Conservation (phyloP, 1,140 invertebrate species). For the Drosophila nigrodunni region DNA sequence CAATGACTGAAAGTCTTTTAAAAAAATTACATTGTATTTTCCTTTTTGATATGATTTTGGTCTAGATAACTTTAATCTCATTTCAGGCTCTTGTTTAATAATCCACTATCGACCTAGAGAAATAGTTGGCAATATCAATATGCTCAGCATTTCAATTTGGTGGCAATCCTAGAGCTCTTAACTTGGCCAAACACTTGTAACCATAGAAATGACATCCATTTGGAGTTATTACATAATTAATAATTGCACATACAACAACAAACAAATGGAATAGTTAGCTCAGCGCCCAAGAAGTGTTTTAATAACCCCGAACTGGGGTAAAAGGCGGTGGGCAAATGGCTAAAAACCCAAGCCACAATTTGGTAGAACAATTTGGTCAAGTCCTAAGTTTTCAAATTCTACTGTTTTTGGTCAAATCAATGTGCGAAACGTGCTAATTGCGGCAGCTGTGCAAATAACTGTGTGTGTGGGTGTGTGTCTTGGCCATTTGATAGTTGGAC, state of each 20-base stretch:
- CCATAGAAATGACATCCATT: constrained; percentile 38
- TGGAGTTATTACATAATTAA: constrained; percentile 77
- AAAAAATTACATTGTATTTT: no score
- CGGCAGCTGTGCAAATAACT: constrained; percentile 74
- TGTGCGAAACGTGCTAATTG: constrained; percentile 82
- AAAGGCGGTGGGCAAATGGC: neutral
- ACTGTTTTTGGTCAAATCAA: constrained; percentile 57
- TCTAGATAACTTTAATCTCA: no score
- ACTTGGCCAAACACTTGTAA: constrained; percentile 18
- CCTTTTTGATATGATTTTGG: no score
- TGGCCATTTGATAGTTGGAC: constrained; percentile 78
- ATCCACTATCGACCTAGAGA: no score
- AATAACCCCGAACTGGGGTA: constrained; percentile 54
- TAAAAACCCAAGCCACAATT: neutral
- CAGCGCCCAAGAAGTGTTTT: constrained; percentile 64
- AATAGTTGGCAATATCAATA: neutral
- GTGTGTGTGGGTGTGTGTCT: constrained; percentile 47
- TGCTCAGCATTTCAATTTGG: neutral
- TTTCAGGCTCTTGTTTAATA: no score
- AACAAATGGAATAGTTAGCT: constrained; percentile 1
- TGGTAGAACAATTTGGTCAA: constrained; percentile 18
- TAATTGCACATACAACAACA: constrained; percentile 52
- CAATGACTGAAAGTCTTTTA: no score
- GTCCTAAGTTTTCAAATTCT: constrained; percentile 22
- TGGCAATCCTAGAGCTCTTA: constrained; percentile 10